Evolutionary conservation across 2,113 vertebrate genomes (phyloP), one percentile per base, ranked within the genome.

Genomic region (Indicator indicator): DNA sequence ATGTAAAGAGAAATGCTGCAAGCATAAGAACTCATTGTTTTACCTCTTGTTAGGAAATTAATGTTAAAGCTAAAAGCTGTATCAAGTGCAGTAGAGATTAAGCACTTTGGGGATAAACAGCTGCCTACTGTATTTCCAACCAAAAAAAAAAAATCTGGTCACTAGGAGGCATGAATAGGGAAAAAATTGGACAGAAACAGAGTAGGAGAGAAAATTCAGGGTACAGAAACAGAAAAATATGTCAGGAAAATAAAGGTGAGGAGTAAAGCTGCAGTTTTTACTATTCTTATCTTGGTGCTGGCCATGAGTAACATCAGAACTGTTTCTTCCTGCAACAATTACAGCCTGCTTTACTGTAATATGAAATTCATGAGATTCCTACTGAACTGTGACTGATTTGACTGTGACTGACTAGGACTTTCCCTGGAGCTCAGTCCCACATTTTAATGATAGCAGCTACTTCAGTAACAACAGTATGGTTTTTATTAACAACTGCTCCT

Each of bases 11-110:
- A 71, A 89, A 83, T 48, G 33, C 71, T 78, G 21, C 30, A 69
- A 77, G 42, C 24, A 33, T 92, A n/a, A 67, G 75, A 90, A 90
- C 78, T 18, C 30, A 14, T 56, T 71, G 17, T 12, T 94, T 81
- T 83, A 81, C 65, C 42, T 85, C 58, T 75, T 42, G 46, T 68
- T 75, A 86, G 87, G 44, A 89, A 91, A 87, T 72, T 68, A 86
- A 83, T 83, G 75, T 81, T 68, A 60, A 93, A 78, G 58, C 36
- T 83, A 83, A 91, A 93, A 91, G 60, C 85, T 80, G 54, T n/a
- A 83, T 72, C 72, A 81, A 85, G 79, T 93, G 85, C 79, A 93
- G 62, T 32, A 74, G 79, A 62, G 89, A 95, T 96, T 95, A 95
- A 90, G 73, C 58, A 74, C 54, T 86, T 95, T 55, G 68, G 40